Percentiles rank a stretch among this genome's conserved stretches.
These are phyloP conservation scores for Oxygymnocypris stewartii DNA, from an alignment of 2,113 vertebrate species.

Conservation along the genomic window DNA sequence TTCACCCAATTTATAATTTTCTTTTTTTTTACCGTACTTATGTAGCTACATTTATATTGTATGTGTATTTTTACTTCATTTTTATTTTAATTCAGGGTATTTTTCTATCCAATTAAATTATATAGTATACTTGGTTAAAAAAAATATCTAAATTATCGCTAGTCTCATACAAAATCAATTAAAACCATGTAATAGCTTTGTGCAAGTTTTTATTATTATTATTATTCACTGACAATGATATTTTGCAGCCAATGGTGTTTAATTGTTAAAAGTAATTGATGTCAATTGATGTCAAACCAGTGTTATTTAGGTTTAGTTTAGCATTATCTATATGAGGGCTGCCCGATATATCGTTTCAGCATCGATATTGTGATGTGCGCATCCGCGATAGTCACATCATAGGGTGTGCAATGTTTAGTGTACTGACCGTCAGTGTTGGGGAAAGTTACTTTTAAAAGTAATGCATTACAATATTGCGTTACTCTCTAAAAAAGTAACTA, in stretches of 20 bases:
- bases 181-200: neutral
- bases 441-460: too few relatives aligned
- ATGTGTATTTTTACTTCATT: too few relatives aligned
- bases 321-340: neutral
- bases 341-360: too few relatives aligned
- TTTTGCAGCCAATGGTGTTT: neutral
- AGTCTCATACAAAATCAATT: neutral
- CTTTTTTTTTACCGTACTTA: neutral
- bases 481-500: too few relatives aligned
- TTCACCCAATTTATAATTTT: neutral
- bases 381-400: too few relatives aligned
- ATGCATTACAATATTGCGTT: too few relatives aligned
- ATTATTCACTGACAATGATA: neutral
- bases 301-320: neutral
- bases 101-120: neutral
- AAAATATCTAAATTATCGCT: neutral
- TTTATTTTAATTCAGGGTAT: neutral
- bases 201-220: too few relatives aligned
- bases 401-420: too few relatives aligned
- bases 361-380: too few relatives aligned
- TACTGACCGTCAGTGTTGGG: too few relatives aligned
- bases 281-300: neutral
- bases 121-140: neutral
- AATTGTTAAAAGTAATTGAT: neutral
- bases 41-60: too few relatives aligned